Evolutionary conservation across 92 coral and sea anemone species (phyloP).

Genomic region (Zoanthus gigantus): DNA sequence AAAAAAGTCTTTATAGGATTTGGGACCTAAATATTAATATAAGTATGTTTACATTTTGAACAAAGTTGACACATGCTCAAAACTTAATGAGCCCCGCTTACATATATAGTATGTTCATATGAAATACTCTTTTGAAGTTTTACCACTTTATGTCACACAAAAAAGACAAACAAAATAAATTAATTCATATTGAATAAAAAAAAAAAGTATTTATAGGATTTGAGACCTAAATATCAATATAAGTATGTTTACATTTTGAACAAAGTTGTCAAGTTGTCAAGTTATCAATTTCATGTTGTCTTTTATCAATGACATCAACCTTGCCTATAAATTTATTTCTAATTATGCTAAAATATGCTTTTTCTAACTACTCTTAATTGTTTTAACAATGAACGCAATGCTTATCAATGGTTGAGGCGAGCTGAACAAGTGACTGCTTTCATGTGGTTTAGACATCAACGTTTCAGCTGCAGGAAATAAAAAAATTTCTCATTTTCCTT

Average conservation of each 20-base stretch:
- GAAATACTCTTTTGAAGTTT: no score
- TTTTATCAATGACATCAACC: not conserved
- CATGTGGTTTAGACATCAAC: not conserved
- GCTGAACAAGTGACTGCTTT: conserved; percentile 38
- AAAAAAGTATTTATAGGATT: not conserved
- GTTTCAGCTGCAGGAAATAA: conserved; percentile 32
- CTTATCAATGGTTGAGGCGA: not conserved
- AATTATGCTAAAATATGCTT: not conserved
- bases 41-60: not conserved
- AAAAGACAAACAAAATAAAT: not conserved
- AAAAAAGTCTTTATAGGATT: not conserved
- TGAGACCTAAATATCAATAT: not conserved
- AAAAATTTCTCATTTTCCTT: conserved; percentile 1
- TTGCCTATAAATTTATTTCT: not conserved
- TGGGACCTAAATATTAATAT: not conserved
- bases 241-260: not conserved
- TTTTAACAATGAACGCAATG: conserved; percentile 8
- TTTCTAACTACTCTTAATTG: not conserved
- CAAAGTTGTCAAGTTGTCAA: not conserved
- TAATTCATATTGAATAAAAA: not conserved
- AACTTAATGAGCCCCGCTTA: no score
- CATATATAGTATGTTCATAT: no score
- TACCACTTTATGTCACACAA: no score
- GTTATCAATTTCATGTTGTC: not conserved
- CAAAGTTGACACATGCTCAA: not conserved